A percentile compares a stretch with the other conserved stretches of the same genome.
Evolutionary conservation across 2,888 invertebrate genomes (phyloP).

Genomic region (Caenorhabditis sp.): DNA sequence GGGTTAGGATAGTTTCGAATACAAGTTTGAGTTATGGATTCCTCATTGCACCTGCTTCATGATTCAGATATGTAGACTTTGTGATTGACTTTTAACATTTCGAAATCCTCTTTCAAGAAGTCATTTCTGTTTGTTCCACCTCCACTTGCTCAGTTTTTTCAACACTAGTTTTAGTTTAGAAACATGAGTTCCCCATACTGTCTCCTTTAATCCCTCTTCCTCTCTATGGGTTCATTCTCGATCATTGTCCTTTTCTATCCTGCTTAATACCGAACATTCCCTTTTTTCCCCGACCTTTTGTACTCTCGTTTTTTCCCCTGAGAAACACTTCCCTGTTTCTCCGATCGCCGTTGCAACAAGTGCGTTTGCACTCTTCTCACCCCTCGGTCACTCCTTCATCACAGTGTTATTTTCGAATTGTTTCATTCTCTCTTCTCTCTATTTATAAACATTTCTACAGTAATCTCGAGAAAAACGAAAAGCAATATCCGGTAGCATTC

Average conservation of each 20-base stretch:
- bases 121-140: background rate
- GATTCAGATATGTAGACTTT: background rate
- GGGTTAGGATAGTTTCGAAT: background rate
- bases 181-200: background rate
- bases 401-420: slow-evolving; percentile 8
- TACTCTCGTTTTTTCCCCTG: slow-evolving; percentile 1
- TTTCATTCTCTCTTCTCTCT: slow-evolving; percentile 19
- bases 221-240: background rate
- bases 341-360: slow-evolving; percentile 46
- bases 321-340: slow-evolving; percentile 18
- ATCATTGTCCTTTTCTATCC: background rate
- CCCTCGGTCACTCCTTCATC: slow-evolving; percentile 35
- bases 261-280: background rate
- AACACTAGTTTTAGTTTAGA: background rate
- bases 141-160: background rate
- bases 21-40: background rate
- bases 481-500: slow-evolving; percentile 49
- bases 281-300: slow-evolving; percentile 9
- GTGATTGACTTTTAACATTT: background rate
- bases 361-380: slow-evolving; percentile 55
- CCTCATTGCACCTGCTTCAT: background rate
- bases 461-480: slow-evolving; percentile 12
- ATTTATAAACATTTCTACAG: slow-evolving; percentile 24
- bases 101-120: slow-evolving; percentile 1
- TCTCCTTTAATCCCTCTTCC: too few relatives aligned